These are phyloP conservation scores for Catagonus wagneri DNA, from an alignment of 2,113 vertebrate species.

Conservation along the genomic window DNA sequence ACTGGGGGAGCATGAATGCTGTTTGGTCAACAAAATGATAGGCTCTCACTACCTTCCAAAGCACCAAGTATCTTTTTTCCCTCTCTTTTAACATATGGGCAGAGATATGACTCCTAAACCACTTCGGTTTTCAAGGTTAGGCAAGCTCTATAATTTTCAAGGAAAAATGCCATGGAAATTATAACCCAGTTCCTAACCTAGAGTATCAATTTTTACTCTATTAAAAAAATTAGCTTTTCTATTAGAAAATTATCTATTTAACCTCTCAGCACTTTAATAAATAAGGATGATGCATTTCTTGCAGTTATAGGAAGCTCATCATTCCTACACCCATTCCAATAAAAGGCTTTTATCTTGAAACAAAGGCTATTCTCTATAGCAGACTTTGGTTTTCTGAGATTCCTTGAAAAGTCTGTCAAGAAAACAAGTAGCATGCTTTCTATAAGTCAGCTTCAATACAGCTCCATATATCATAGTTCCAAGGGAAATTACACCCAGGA, in stretches of 20 bases:
- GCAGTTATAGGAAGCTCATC: neutral
- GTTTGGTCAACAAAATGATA: neutral
- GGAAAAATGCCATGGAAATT: neutral
- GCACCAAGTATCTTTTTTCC: neutral
- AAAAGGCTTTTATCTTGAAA: neutral
- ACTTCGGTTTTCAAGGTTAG: neutral
- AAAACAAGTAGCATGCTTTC: neutral
- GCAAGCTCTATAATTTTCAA: neutral
- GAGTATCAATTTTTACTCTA: neutral
- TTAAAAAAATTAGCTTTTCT: neutral
- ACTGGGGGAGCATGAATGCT: neutral
- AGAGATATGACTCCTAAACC: neutral
- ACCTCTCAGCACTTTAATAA: neutral
- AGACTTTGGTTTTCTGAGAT: neutral
- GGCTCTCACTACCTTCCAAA: neutral
- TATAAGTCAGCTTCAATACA: neutral
- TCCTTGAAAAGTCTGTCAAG: neutral
- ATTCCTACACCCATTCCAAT: neutral
- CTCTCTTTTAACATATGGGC: neutral
- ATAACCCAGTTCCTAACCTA: neutral
- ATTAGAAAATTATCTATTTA: slow-evolving; percentile 24
- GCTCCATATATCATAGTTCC: neutral
- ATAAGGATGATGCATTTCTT: neutral
- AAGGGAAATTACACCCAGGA: neutral
- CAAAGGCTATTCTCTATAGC: neutral